Base-by-base conservation (phyloP, 1,140 invertebrate genomes). In the Rhagoletis pomonella region DNA sequence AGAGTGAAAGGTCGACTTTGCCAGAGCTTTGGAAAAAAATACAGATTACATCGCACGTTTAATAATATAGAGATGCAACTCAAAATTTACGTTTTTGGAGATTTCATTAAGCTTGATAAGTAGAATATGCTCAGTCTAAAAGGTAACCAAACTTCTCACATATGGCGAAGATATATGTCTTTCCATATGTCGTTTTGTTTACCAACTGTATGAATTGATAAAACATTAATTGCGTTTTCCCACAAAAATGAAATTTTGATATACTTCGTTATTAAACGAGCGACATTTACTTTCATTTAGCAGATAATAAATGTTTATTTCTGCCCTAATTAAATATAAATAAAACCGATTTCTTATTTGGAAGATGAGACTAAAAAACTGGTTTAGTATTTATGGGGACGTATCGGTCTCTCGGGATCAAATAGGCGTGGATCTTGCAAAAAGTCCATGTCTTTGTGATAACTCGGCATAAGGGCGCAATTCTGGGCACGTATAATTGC, bases 401-500 rank as follows among this genome's bases (percentile, higher is more conserved):
- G 95, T 19, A 97, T 93, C 6, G 97, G 97, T 88, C 95, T 95
- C 89, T 98, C 96, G 1, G 97, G 96, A 93, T 98, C 96, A 93
- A 97, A 98, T 14, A 99, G 92, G 92, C 96, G 96, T 50, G 98
- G 98, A 94, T 99, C 98, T 88, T 96, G 95, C 2, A 97, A 90
- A 91, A 96, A 98, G 73, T 94, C 93, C 55, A 96, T 94, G 88
- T 97, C 95, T 93, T 98, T 98, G 69, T 96, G 94, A 91, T 96
- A 96, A 77, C 94, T 94, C 0, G 96, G 95, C 97, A 98, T 97
- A 44, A 96, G 95, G 91, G 96, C 96, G 90, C 95, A 95, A 90
- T 93, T 93, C 91, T 96, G 96, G 17, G 97, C 96, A 90, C 96
- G 97, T 0, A 88, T 88, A 65, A 98, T 96, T 93, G 97, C 96